Evolutionary conservation across 2,797 vertebrate genomes (phyloP), one percentile per base, ranked within the genome.

Genomic region (Rallus crepitans): DNA sequence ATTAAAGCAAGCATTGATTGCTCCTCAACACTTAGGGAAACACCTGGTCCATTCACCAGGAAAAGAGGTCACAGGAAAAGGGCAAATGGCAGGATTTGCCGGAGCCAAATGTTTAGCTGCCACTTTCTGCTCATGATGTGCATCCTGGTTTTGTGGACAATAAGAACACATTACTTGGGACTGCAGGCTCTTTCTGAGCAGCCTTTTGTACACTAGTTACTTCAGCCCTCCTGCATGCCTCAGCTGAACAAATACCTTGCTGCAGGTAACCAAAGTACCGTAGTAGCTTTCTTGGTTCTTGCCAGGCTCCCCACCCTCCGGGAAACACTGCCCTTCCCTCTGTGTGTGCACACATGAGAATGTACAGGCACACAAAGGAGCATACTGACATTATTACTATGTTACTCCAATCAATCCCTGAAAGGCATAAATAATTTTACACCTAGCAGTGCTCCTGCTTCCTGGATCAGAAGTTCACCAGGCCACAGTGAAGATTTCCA

Each of bases 1-100:
- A 79, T 82, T 82, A 42, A 77, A 56, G 33, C 12, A 63, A 92
- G 73, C 23, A 65, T 4, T 69, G 21, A 69, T 65, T 63, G 82
- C 53, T 82, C 84, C 56, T 75, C 20, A 42, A 30, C 63, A 90
- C 50, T 83, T 81, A 59, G 57, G 68, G 45, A 91, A 90, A 81
- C 9, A 65, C 6, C 12, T 39, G 18, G 37, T 72, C 35, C 47
- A 19, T 57, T 91, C 69, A 72, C 24, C 30, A 91, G 48, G 19
- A 94, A 59, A 82, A 78, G 42, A 45, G 11, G 53, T 15, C 25
- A 64, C 35, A 59, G 35, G 14, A 66, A 66, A 68, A 35, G 15
- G 7, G 23, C 31, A 88, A 59, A 47, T 13, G 66, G 6, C 24
- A 80, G 57, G 25, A 89, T 10, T 42, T 56, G n/a, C 24, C 12